Conservation (phyloP, 2,888 invertebrate genomes). For the Petrolisthes manimaculis region DNA sequence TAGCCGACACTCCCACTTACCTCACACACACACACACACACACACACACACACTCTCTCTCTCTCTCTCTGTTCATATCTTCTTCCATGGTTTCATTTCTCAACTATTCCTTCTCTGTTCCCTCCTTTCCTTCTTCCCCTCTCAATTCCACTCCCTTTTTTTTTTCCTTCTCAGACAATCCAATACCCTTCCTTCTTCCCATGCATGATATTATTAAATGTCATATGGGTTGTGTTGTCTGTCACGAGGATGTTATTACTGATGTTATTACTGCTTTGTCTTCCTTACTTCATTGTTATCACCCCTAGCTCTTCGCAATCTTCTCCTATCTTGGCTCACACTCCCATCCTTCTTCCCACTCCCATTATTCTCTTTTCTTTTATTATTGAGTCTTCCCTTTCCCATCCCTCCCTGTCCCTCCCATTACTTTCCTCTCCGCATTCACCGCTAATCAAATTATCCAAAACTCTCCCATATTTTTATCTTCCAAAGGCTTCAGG, state of each 20-base stretch:
- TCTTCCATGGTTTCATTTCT: neutral
- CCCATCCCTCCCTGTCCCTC: constrained; percentile 9
- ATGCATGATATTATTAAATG: neutral
- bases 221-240: no score
- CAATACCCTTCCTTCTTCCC: neutral
- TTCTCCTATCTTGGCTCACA: neutral
- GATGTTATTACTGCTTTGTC: no score
- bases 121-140: neutral
- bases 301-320: neutral
- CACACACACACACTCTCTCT: no score
- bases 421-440: neutral
- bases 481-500: no score
- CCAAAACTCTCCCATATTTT: neutral
- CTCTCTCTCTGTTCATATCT: neutral
- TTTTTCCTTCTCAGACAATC: neutral
- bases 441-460: neutral
- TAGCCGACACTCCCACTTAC: neutral
- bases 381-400: neutral
- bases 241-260: no score
- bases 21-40: neutral
- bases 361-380: constrained; percentile 1
- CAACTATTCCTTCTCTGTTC: neutral
- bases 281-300: neutral
- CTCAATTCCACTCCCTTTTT: neutral
- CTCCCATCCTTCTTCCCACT: neutral